A percentile compares a stretch with the other conserved stretches of the same genome.
Conservation (phyloP, 2,113 vertebrate species). For the Natator depressus region DNA sequence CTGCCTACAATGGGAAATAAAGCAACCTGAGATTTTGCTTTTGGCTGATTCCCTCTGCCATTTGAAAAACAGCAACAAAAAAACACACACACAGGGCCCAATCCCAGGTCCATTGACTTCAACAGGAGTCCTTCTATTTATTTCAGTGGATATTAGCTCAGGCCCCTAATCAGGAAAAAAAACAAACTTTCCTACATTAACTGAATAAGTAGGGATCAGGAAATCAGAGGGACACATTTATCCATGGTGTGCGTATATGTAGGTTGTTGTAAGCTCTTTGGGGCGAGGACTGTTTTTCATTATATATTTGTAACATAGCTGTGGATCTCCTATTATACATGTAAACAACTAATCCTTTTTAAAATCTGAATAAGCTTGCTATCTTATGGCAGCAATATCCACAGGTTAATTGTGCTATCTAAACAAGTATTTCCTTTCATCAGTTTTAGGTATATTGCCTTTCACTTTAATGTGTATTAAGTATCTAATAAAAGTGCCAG, state of each 20-base stretch:
- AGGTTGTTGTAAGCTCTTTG: neutral
- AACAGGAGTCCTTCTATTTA: neutral
- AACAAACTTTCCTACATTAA: neutral
- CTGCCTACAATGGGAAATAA: neutral
- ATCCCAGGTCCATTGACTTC: neutral
- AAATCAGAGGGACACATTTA: neutral
- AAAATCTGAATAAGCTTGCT: neutral
- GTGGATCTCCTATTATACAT: neutral
- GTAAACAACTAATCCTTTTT: neutral
- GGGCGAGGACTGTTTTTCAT: neutral
- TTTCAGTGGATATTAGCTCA: neutral
- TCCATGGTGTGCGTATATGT: neutral
- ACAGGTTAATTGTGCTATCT: neutral
- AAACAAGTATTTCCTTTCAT: neutral
- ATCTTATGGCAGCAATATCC: neutral
- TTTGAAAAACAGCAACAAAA: neutral
- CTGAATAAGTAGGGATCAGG: neutral
- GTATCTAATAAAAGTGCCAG: accelerated
- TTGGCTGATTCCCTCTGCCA: neutral
- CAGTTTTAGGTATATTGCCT: accelerated
- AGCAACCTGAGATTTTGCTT: neutral
- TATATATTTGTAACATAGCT: neutral
- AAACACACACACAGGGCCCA: neutral
- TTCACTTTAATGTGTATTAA: neutral
- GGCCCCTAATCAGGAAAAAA: neutral